A percentile compares a stretch with the other conserved stretches of the same genome.
phyloP scores from a whole-genome alignment of 2,888 invertebrate species.

The Ctenicera cuprea region DNA sequence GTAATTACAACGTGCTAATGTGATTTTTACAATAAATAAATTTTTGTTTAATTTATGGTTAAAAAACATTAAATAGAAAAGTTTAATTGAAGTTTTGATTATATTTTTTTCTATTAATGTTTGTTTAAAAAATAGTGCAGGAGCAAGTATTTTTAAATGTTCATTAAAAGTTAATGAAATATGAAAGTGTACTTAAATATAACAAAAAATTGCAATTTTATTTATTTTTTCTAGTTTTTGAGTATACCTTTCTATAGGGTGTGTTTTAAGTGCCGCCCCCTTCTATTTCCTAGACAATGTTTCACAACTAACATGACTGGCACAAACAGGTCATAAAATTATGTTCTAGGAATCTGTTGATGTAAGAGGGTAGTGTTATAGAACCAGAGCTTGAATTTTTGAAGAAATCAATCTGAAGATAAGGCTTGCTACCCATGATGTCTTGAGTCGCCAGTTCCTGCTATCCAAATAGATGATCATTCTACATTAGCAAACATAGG shows the following conservation, averaged over 20 bases:
- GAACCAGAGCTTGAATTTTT: conserved; percentile 90
- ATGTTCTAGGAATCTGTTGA: conserved; percentile 81
- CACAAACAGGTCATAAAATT: neutral
- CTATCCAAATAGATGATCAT: conserved; percentile 82
- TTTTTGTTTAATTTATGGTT: neutral
- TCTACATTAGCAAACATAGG: conserved; percentile 76
- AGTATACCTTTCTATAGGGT: no score
- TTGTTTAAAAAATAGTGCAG: no score
- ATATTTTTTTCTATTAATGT: neutral
- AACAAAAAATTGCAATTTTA: no score
- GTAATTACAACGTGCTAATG: neutral
- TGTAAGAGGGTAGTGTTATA: conserved; percentile 81
- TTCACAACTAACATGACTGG: no score
- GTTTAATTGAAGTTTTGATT: neutral
- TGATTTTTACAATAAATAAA: neutral
- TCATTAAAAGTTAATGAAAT: no score
- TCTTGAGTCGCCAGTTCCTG: conserved; percentile 77
- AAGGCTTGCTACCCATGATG: conserved; percentile 99
- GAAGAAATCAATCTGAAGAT: conserved; percentile 86
- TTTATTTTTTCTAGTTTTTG: no score
- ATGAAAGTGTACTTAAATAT: no score
- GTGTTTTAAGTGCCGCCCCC: no score
- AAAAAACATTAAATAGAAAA: neutral
- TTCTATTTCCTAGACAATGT: no score
- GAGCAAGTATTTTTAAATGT: no score